phyloP scores from a whole-genome alignment of 2,888 invertebrate genomes.

The Atherix ibis region DNA sequence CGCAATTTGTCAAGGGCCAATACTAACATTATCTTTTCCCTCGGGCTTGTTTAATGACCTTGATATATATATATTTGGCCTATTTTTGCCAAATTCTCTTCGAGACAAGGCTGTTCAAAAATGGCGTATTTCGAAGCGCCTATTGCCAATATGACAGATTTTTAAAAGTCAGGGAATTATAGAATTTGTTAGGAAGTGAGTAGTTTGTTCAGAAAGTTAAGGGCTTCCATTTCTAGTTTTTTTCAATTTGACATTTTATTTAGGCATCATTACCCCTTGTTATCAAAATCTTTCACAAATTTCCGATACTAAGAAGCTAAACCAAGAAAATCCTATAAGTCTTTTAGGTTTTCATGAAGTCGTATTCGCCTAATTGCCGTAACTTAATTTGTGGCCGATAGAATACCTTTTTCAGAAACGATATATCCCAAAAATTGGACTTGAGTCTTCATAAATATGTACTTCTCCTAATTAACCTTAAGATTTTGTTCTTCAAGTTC shows the following conservation, averaged over 20 bases:
- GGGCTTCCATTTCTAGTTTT: constrained; percentile 4
- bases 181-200: constrained; percentile 6
- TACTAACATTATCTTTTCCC: constrained; percentile 8
- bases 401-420: constrained; percentile 1
- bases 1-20: constrained; percentile 7
- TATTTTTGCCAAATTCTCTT: constrained; percentile 3
- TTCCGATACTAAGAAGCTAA: constrained; percentile 8
- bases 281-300: constrained; percentile 8
- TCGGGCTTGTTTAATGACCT: constrained; percentile 5
- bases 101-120: constrained; percentile 5
- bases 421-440: constrained; percentile 4
- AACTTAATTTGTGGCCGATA: constrained; percentile 1
- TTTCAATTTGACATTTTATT: constrained; percentile 7
- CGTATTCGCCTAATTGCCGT: constrained; percentile 1
- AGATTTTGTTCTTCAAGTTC: neutral
- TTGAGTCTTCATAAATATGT: neutral
- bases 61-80: constrained; percentile 3
- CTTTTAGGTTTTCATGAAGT: constrained; percentile 2
- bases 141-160: constrained; percentile 5
- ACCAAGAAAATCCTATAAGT: constrained; percentile 5
- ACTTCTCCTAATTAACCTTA: constrained; percentile 1
- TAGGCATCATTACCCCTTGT: constrained; percentile 8
- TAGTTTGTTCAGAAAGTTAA: constrained; percentile 5
- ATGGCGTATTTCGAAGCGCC: constrained; percentile 6
- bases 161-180: constrained; percentile 5